Percentiles rank a stretch among this genome's conserved stretches.
These are phyloP conservation scores for Theocolax elegans DNA, from an alignment of 1,140 invertebrate species.

Conservation along the genomic window DNA sequence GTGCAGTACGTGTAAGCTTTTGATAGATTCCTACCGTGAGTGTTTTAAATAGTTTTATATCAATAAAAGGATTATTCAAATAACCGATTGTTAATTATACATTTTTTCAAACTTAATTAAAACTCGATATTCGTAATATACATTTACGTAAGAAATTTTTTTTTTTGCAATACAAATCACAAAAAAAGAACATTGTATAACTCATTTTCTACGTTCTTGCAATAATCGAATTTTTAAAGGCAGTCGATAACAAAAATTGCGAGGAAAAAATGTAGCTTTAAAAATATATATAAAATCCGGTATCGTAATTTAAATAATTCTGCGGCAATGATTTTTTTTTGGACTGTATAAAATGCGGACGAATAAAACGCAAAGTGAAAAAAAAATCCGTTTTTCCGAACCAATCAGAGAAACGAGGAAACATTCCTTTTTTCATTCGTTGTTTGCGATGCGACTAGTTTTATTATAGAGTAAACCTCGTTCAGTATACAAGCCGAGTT, in stretches of 20 bases:
- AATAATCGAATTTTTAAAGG: background rate
- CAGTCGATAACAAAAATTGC: conserved; percentile 2
- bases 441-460: conserved; percentile 30
- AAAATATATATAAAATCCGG: conserved; percentile 7
- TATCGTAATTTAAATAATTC: conserved; percentile 33
- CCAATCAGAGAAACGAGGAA: conserved; percentile 25
- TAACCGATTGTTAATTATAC: too few relatives aligned
- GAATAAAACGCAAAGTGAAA: conserved; percentile 15
- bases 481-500: background rate
- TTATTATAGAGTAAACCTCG: conserved; percentile 37
- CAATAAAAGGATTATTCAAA: too few relatives aligned
- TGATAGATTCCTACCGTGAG: too few relatives aligned
- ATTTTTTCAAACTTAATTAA: too few relatives aligned
- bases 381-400: conserved; percentile 1
- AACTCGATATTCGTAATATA: too few relatives aligned
- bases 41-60: too few relatives aligned
- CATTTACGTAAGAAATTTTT: too few relatives aligned
- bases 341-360: background rate
- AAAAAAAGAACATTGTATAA: background rate
- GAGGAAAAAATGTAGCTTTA: background rate
- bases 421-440: conserved; percentile 21
- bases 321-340: conserved; percentile 14
- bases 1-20: too few relatives aligned
- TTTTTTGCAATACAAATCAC: too few relatives aligned
- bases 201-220: background rate